These are phyloP conservation scores for Gambusia yucatana DNA, from an alignment of 2,797 vertebrate genomes.

Conservation along the genomic window DNA sequence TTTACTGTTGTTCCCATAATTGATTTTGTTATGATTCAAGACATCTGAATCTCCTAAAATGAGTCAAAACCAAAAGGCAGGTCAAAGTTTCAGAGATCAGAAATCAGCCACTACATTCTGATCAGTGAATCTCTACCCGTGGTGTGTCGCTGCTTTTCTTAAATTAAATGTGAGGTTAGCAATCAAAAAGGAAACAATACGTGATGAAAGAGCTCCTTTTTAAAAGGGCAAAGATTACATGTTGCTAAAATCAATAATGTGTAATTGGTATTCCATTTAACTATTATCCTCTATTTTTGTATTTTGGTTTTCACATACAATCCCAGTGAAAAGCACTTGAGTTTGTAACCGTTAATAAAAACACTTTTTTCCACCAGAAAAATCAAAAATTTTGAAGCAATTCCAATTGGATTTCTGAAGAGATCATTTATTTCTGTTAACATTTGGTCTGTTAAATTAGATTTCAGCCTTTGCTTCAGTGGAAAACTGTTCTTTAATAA, in stretches of 20 bases:
- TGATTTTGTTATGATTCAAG: neutral
- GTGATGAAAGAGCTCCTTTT: conserved; percentile 49
- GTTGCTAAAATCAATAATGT: conserved; percentile 25
- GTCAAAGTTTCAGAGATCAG: neutral
- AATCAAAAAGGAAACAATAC: conserved; percentile 22
- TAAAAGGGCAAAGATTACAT: conserved; percentile 46
- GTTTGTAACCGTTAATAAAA: neutral
- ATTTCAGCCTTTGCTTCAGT: neutral
- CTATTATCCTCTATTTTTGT: neutral
- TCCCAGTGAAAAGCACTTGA: neutral
- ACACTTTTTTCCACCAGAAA: neutral
- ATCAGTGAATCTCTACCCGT: neutral
- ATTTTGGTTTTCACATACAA: neutral
- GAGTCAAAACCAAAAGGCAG: neutral
- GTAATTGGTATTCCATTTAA: neutral
- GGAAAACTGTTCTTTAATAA: neutral
- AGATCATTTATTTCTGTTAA: neutral
- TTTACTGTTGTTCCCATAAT: neutral
- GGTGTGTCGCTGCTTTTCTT: conserved; percentile 42
- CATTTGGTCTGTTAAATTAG: neutral
- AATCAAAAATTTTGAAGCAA: neutral
- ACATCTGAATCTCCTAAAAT: neutral
- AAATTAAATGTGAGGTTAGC: conserved; percentile 78
- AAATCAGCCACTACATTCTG: neutral
- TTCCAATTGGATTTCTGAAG: neutral